Evolutionary conservation across 2,797 vertebrate species (phyloP).

Genomic region (Bovichtus diacanthus): DNA sequence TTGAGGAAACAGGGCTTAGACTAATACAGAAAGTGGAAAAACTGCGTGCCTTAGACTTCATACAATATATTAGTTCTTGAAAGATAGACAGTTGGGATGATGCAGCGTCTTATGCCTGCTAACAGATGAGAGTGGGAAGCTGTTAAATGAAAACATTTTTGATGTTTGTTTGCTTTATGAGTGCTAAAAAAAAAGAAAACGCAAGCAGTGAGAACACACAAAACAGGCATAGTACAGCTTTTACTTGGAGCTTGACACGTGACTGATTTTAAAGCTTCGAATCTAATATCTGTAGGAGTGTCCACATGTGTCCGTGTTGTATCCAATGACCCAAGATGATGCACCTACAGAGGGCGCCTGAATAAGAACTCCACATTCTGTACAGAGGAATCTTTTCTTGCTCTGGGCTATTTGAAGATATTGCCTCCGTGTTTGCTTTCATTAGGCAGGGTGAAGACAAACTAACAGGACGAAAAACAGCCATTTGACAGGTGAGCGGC

Average conservation of each 20-base stretch:
- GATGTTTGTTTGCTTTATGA: constrained; percentile 41
- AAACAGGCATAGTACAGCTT: neutral
- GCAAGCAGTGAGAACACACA: constrained; percentile 8
- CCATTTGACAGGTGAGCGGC: neutral
- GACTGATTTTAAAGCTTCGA: constrained; percentile 18
- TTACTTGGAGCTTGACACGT: constrained; percentile 6
- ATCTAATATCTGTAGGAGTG: neutral
- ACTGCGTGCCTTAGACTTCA: neutral
- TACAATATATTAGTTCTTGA: neutral
- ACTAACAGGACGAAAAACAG: neutral
- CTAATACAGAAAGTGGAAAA: neutral
- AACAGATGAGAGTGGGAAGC: constrained; percentile 59
- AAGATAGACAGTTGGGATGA: constrained; percentile 36
- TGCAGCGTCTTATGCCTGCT: constrained; percentile 26
- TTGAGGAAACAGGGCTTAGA: neutral
- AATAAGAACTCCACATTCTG: neutral
- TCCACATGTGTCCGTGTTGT: neutral
- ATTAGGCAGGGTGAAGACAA: neutral
- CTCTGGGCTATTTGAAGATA: neutral
- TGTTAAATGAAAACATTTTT: constrained; percentile 48
- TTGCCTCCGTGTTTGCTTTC: neutral
- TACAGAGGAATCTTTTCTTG: neutral
- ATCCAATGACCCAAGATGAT: constrained; percentile 6
- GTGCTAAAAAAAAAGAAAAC: constrained; percentile 36
- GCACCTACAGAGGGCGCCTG: neutral